phyloP scores from a whole-genome alignment of 2,113 vertebrate species.

The Cnemophilus loriae region DNA sequence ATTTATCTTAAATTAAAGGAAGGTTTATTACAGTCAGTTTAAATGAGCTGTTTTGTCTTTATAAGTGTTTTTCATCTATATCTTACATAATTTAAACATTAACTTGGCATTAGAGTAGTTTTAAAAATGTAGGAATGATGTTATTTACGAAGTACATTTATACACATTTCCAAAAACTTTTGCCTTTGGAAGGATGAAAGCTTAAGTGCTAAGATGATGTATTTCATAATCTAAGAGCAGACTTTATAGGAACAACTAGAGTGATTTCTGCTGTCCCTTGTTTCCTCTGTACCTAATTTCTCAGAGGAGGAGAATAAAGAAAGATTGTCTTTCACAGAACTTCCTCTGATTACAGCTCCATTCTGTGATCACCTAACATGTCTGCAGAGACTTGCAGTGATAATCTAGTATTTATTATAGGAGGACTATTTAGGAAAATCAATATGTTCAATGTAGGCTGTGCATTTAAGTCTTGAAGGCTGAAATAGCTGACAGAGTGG shows the following conservation, averaged over 20 bases:
- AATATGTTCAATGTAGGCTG: slow-evolving; percentile 72
- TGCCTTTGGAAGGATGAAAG: slow-evolving; percentile 3
- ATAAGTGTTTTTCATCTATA: background rate
- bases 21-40: background rate
- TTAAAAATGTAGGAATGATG: background rate
- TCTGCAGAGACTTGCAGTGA: slow-evolving; percentile 72
- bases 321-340: slow-evolving; percentile 78
- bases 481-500: slow-evolving; percentile 71
- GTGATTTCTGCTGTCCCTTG: slow-evolving; percentile 62
- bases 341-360: slow-evolving; percentile 79
- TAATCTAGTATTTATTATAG: slow-evolving; percentile 82
- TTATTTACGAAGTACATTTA: background rate
- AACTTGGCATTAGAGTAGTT: background rate
- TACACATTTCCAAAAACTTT: slow-evolving; percentile 12
- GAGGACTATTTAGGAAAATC: slow-evolving; percentile 75
- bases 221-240: slow-evolving; percentile 35
- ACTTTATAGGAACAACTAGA: slow-evolving; percentile 70
- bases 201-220: background rate
- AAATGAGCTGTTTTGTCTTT: background rate
- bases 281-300: slow-evolving; percentile 61
- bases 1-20: background rate
- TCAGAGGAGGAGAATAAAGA: slow-evolving; percentile 73
- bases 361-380: slow-evolving; percentile 77
- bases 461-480: slow-evolving; percentile 72
- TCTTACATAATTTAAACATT: background rate